Evolutionary conservation across 2,888 invertebrate species (phyloP).

Genomic region (Parascotia fuliginaria): DNA sequence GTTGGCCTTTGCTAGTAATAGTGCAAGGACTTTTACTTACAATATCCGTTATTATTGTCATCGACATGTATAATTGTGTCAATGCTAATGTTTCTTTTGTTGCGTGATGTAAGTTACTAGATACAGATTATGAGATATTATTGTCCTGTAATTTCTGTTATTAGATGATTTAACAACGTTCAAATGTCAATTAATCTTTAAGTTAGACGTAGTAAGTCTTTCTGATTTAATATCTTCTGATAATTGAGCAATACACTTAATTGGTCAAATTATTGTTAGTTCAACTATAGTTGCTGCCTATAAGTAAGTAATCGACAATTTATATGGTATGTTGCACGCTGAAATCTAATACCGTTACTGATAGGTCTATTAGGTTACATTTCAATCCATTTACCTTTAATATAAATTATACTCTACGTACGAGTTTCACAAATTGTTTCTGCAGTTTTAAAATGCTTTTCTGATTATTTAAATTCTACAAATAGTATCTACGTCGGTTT

Average conservation of each 20-base stretch:
- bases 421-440: too few species aligned
- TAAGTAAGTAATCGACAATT: not conserved
- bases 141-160: not conserved
- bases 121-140: not conserved
- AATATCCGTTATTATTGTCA: constrained; percentile 42
- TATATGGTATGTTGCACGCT: not conserved
- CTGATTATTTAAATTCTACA: too few species aligned
- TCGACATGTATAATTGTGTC: constrained; percentile 48
- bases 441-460: too few species aligned
- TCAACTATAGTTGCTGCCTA: not conserved
- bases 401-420: too few species aligned
- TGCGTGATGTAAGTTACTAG: constrained; percentile 14
- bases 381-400: too few species aligned
- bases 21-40: constrained; percentile 59
- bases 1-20: constrained; percentile 55
- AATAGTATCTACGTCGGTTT: too few species aligned
- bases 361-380: not conserved
- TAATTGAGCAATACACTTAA: too few species aligned
- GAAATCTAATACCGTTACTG: not conserved
- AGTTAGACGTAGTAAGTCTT: too few species aligned
- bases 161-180: too few species aligned
- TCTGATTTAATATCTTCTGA: too few species aligned
- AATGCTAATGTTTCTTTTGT: constrained; percentile 47
- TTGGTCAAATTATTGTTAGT: too few species aligned
- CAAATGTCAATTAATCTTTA: too few species aligned